Evolutionary conservation across 2,113 vertebrate species (phyloP).

Genomic region (Tympanuchus pallidicinctus): DNA sequence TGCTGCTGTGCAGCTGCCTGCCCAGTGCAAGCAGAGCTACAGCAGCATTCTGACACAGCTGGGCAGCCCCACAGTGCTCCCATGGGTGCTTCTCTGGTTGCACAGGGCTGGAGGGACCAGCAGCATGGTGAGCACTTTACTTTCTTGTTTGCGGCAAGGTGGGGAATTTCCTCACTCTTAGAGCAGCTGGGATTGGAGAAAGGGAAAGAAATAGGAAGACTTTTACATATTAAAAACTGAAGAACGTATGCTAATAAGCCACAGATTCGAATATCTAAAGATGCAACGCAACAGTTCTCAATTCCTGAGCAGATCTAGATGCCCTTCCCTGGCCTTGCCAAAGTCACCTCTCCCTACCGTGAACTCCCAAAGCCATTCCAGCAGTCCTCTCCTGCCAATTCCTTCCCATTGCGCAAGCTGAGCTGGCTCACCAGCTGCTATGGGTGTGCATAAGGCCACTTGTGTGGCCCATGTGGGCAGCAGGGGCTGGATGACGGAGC

Average conservation of each 20-base stretch:
- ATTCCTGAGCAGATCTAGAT: not conserved
- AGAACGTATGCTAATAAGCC: not conserved
- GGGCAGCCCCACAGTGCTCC: rapidly evolving
- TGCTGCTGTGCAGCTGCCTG: conserved; percentile 32
- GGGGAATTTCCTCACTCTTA: not conserved
- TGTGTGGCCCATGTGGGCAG: conserved; percentile 44
- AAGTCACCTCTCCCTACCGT: not conserved
- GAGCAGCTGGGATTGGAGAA: rapidly evolving
- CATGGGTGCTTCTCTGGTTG: rapidly evolving
- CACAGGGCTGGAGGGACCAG: not conserved
- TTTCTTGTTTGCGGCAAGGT: rapidly evolving
- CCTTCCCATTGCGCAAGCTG: not conserved
- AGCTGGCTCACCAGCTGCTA: conserved; percentile 43
- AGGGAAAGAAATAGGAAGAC: not conserved
- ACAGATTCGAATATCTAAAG: not conserved
- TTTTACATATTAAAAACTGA: not conserved
- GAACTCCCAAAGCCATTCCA: not conserved
- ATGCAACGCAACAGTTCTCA: not conserved
- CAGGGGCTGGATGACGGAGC: not conserved
- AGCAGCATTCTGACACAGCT: rapidly evolving
- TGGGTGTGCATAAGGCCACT: not conserved
- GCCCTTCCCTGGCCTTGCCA: not conserved
- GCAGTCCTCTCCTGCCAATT: not conserved
- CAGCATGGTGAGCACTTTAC: not conserved
- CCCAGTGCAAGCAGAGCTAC: not conserved